Evolutionary conservation across 2,888 invertebrate genomes (phyloP).

Genomic region (Zygogramma bicolorata): DNA sequence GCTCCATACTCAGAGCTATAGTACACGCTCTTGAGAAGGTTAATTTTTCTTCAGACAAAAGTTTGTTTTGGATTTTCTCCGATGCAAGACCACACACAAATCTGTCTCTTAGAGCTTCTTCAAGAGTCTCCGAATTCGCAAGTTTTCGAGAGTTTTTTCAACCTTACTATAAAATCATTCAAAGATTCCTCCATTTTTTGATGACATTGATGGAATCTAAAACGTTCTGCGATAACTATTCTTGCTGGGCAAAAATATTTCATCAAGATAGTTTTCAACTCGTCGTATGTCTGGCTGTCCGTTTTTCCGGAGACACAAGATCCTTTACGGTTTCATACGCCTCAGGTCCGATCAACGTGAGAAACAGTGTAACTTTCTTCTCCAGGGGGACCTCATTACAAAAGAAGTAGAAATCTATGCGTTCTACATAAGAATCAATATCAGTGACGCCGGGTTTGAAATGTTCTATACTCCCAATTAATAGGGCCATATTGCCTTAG

Average conservation of each 20-base stretch:
- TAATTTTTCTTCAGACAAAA: background rate
- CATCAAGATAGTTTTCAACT: background rate
- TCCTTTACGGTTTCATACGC: conserved; percentile 15
- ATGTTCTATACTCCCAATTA: conserved; percentile 37
- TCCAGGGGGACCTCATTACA: conserved; percentile 28
- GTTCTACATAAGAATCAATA: conserved; percentile 40
- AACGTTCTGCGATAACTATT: conserved; percentile 1
- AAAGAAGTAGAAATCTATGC: conserved; percentile 45
- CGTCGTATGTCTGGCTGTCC: conserved; percentile 1
- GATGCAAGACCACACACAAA: background rate
- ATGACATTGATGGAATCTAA: background rate
- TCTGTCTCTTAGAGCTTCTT: background rate
- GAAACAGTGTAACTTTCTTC: background rate
- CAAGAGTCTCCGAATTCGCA: conserved; percentile 1
- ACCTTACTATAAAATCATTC: background rate
- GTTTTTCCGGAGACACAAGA: conserved; percentile 17
- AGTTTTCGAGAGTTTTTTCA: conserved; percentile 11
- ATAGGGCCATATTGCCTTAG: background rate
- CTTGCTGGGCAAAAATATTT: conserved; percentile 1
- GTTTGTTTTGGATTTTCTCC: background rate
- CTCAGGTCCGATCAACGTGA: conserved; percentile 4
- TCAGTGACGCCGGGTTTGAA: conserved; percentile 31
- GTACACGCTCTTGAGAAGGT: background rate
- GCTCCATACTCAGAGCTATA: background rate
- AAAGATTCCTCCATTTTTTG: conserved; percentile 1